Conservation (phyloP, 2,888 invertebrate species). For the Lypha dubia region DNA sequence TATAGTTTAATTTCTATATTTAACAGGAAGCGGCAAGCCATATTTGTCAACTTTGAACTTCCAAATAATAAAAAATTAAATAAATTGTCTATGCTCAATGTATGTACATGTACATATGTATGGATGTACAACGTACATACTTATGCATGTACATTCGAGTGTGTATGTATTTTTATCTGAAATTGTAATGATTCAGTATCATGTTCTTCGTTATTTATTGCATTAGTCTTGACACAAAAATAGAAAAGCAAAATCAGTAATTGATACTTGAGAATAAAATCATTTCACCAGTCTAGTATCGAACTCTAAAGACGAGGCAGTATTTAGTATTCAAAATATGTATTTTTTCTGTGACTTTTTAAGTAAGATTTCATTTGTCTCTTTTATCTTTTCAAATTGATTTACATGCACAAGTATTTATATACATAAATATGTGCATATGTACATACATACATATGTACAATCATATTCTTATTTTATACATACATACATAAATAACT, state of each 20-base stretch:
- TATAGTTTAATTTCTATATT: no score
- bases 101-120: not conserved
- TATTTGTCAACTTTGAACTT: no score
- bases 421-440: no score
- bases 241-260: constrained; percentile 36
- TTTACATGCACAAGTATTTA: not conserved
- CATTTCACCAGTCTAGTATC: constrained; percentile 28
- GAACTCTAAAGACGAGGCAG: constrained; percentile 16
- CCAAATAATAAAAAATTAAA: no score
- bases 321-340: constrained; percentile 32
- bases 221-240: constrained; percentile 37
- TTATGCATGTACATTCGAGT: no score
- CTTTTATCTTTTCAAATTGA: not conserved
- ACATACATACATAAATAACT: no score
- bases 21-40: no score
- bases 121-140: not conserved
- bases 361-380: constrained; percentile 45
- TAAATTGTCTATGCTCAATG: not conserved
- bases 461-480: no score
- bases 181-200: constrained; percentile 52
- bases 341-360: constrained; percentile 66
- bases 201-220: constrained; percentile 8
- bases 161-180: constrained; percentile 46
- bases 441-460: no score
- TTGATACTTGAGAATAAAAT: constrained; percentile 29